Evolutionary conservation across 2,888 invertebrate species (phyloP).

Genomic region (Deilephila porcellus): DNA sequence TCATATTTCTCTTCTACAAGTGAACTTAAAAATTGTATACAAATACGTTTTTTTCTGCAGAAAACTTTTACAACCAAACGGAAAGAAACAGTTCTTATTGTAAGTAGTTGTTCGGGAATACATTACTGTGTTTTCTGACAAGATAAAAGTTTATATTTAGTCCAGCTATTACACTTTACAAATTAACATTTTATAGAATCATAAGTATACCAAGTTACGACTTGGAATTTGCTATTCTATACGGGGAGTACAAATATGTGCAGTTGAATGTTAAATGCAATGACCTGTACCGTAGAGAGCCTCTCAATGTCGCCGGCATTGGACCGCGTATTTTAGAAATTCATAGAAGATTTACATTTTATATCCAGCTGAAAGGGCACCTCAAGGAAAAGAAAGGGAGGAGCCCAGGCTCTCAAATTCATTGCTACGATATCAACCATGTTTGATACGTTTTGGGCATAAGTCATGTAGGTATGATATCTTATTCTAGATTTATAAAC

Average conservation of each 20-base stretch:
- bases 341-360: constrained; percentile 3
- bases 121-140: neutral
- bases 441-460: too few relatives aligned
- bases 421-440: neutral
- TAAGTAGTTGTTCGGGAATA: constrained; percentile 17
- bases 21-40: constrained; percentile 1
- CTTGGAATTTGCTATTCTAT: neutral
- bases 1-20: neutral
- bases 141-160: neutral
- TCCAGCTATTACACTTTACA: neutral
- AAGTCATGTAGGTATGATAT: too few relatives aligned
- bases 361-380: neutral
- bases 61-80: constrained; percentile 15
- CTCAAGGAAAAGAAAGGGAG: neutral
- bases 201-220: neutral
- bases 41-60: neutral
- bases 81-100: constrained; percentile 1
- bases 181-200: neutral
- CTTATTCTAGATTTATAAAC: too few relatives aligned
- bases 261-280: neutral
- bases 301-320: constrained; percentile 1
- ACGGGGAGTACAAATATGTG: neutral
- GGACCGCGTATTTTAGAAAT: neutral
- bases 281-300: neutral
- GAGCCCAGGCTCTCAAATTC: neutral